Percentiles rank a stretch among this genome's conserved stretches.
phyloP scores from a whole-genome alignment of 1,140 invertebrate species.

The Megalonaias nervosa region DNA sequence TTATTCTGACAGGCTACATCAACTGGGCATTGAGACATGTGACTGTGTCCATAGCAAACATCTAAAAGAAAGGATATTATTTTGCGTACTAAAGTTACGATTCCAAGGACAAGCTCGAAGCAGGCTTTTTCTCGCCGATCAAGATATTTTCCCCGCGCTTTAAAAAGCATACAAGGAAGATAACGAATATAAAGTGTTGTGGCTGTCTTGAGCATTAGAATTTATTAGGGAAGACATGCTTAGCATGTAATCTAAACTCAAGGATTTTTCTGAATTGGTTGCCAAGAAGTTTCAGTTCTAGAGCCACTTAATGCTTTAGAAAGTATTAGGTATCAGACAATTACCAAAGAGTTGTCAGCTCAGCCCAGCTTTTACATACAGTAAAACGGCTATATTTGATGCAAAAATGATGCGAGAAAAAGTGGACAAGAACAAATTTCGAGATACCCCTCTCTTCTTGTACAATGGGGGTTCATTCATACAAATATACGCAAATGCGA shows the following conservation, averaged over 20 bases:
- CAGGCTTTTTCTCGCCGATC: no score
- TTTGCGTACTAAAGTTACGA: no score
- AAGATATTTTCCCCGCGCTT: no score
- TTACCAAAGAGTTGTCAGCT: conserved; percentile 18
- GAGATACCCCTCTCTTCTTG: conserved; percentile 38
- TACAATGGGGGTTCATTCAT: conserved; percentile 37
- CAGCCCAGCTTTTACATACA: conserved; percentile 42
- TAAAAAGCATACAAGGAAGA: no score
- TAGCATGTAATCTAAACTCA: no score
- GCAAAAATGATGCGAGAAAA: neutral
- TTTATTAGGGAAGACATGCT: no score
- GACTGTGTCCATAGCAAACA: no score
- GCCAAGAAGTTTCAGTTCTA: conserved; percentile 13
- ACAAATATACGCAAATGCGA: conserved; percentile 37
- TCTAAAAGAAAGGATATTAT: no score
- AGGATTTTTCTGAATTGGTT: no score
- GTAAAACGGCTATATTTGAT: conserved; percentile 31
- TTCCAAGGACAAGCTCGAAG: no score
- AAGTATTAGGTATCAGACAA: conserved; percentile 22
- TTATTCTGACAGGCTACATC: neutral
- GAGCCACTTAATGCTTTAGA: conserved; percentile 20
- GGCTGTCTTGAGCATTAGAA: no score
- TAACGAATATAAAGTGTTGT: no score
- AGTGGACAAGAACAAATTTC: conserved; percentile 21
- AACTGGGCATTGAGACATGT: conserved; percentile 5